Percentiles rank a stretch among this genome's conserved stretches.
phyloP scores from a whole-genome alignment of 2,113 vertebrate genomes.

The Spilogale gracilis region DNA sequence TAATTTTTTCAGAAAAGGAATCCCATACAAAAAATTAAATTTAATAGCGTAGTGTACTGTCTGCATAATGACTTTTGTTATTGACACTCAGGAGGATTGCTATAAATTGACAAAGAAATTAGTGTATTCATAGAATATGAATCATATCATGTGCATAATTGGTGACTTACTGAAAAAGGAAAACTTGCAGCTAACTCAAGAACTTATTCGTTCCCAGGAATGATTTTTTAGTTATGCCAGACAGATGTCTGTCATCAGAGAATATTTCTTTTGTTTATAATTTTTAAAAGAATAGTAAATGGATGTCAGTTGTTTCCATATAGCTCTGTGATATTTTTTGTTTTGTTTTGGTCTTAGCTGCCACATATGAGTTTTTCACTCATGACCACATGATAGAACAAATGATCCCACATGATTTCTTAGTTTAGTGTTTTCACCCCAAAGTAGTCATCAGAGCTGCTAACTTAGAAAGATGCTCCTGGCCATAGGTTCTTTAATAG shows the following conservation, averaged over 20 bases:
- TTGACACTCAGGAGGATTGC: constrained; percentile 33
- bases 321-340: constrained; percentile 45
- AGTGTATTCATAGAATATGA: background rate
- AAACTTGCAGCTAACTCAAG: constrained; percentile 31
- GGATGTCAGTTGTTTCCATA: constrained; percentile 53
- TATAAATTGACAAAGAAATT: constrained; percentile 53
- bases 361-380: constrained; percentile 54
- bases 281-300: constrained; percentile 18
- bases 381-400: background rate
- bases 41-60: background rate
- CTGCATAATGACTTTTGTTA: constrained; percentile 33
- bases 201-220: background rate
- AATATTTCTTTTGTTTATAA: constrained; percentile 56
- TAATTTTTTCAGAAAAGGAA: constrained; percentile 27
- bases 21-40: constrained; percentile 16
- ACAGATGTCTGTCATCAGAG: constrained; percentile 56
- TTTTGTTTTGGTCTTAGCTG: constrained; percentile 58
- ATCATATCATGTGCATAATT: constrained; percentile 15
- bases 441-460: background rate
- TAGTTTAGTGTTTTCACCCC: constrained; percentile 24
- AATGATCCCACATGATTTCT: constrained; percentile 5
- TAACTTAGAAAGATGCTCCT: background rate
- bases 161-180: constrained; percentile 32
- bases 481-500: background rate
- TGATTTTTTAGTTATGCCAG: constrained; percentile 49